phyloP scores from a whole-genome alignment of 2,113 vertebrate genomes.

The Strigops habroptila region DNA sequence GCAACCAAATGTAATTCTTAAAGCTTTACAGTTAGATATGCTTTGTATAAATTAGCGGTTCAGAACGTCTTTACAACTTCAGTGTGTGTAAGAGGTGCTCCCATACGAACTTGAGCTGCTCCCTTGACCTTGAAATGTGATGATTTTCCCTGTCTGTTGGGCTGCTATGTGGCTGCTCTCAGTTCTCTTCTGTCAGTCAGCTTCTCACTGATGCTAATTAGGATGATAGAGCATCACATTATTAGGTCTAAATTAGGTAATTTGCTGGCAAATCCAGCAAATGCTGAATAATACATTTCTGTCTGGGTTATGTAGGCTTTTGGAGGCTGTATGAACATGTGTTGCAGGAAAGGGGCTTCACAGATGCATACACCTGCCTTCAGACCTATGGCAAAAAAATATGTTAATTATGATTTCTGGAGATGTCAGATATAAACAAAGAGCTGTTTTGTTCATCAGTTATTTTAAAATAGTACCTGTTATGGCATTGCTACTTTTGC shows the following conservation, averaged over 20 bases:
- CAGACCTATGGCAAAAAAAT: background rate
- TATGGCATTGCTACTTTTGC: background rate
- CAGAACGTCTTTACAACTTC: background rate
- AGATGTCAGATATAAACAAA: background rate
- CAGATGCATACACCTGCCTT: background rate
- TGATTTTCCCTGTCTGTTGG: rapidly evolving
- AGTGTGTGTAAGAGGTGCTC: background rate
- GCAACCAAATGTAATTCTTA: background rate
- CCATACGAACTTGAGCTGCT: background rate
- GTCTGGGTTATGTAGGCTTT: background rate
- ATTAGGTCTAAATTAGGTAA: background rate
- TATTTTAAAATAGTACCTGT: background rate
- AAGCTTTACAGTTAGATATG: background rate
- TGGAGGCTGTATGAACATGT: background rate
- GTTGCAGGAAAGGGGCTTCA: background rate
- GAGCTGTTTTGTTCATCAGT: background rate
- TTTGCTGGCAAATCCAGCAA: background rate
- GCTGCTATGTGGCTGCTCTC: background rate
- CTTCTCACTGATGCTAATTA: background rate
- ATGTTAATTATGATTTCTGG: background rate
- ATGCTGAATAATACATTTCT: background rate
- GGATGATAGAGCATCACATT: background rate
- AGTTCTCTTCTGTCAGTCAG: background rate
- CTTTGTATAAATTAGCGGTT: background rate
- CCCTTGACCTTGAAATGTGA: background rate